Evolutionary conservation across 1,140 invertebrate species (phyloP).

Genomic region (Pogonomyrmex barbatus): DNA sequence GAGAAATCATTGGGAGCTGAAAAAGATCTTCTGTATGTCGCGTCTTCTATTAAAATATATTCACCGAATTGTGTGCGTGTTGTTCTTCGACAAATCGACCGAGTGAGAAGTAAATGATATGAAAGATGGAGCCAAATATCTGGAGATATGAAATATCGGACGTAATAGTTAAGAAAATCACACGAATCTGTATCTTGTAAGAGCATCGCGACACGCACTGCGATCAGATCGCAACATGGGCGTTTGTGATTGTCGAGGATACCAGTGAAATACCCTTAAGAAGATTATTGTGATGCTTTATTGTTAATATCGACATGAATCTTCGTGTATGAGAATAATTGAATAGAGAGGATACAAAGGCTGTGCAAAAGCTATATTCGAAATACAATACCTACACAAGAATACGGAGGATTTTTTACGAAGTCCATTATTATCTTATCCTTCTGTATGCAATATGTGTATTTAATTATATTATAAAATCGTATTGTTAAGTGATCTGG

Average conservation of each 20-base stretch:
- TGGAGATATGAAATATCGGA: slow-evolving; percentile 29
- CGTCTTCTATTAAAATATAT: slow-evolving; percentile 26
- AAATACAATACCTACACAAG: slow-evolving; percentile 73
- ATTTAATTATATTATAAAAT: slow-evolving; percentile 6
- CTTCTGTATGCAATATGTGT: slow-evolving; percentile 1
- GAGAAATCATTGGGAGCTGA: slow-evolving; percentile 4
- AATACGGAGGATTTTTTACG: slow-evolving; percentile 66
- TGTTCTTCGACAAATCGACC: background rate
- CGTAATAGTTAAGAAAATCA: slow-evolving; percentile 34
- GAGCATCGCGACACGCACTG: slow-evolving; percentile 8
- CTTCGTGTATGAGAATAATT: slow-evolving; percentile 69
- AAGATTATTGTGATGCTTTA: slow-evolving; percentile 73
- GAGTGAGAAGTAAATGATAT: background rate
- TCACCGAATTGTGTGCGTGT: background rate
- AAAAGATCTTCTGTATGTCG: background rate
- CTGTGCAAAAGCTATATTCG: slow-evolving; percentile 76
- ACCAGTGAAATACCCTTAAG: slow-evolving; percentile 65
- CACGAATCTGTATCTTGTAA: slow-evolving; percentile 14
- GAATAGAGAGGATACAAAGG: slow-evolving; percentile 71
- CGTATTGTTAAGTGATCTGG: background rate
- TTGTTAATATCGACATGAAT: slow-evolving; percentile 70
- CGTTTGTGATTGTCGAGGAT: slow-evolving; percentile 34
- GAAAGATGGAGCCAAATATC: slow-evolving; percentile 22
- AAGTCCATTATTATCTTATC: slow-evolving; percentile 51
- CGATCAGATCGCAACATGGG: slow-evolving; percentile 49